These are phyloP conservation scores for Echinometra lucunter DNA, from an alignment of 53 echinoderm and acorn worm species.

Conservation along the genomic window DNA sequence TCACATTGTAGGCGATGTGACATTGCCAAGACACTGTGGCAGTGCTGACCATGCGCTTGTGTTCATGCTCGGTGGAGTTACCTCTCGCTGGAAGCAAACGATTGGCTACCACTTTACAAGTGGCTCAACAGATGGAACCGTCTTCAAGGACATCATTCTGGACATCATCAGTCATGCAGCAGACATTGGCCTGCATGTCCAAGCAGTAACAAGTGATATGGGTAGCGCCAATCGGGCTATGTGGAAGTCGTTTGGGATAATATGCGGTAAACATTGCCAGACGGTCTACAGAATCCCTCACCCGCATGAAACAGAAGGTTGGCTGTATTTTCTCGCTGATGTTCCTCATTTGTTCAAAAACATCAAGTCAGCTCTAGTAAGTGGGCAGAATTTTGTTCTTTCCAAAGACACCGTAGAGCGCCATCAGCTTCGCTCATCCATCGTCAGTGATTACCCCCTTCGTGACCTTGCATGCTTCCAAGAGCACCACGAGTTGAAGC, in stretches of 20 bases:
- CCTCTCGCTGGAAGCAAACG: conserved; percentile 80
- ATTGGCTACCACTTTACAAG: conserved; percentile 83
- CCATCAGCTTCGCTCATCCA: conserved; percentile 50
- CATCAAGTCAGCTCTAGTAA: conserved; percentile 78
- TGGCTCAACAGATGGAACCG: conserved; percentile 71
- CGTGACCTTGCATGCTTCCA: conserved; percentile 74
- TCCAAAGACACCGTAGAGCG: conserved; percentile 37
- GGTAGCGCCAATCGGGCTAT: conserved; percentile 79
- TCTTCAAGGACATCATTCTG: conserved; percentile 69
- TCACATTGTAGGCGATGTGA: conserved; percentile 72
- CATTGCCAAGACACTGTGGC: conserved; percentile 74
- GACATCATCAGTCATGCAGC: conserved; percentile 71
- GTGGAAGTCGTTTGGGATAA: conserved; percentile 75
- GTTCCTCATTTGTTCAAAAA: conserved; percentile 78
- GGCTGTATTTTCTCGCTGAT: conserved; percentile 78
- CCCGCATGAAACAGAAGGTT: conserved; percentile 50
- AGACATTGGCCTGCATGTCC: conserved; percentile 71
- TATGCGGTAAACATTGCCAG: conserved; percentile 37
- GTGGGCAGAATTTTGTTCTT: conserved; percentile 67
- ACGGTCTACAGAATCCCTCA: conserved; percentile 72
- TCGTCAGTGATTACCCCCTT: conserved; percentile 56
- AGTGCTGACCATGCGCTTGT: conserved; percentile 79
- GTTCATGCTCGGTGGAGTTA: conserved; percentile 79
- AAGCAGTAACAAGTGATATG: conserved; percentile 82
- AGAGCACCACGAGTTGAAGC: conserved; percentile 70